Base-by-base conservation (phyloP, 2,113 vertebrate species). In the Peromyscus californicus region DNA sequence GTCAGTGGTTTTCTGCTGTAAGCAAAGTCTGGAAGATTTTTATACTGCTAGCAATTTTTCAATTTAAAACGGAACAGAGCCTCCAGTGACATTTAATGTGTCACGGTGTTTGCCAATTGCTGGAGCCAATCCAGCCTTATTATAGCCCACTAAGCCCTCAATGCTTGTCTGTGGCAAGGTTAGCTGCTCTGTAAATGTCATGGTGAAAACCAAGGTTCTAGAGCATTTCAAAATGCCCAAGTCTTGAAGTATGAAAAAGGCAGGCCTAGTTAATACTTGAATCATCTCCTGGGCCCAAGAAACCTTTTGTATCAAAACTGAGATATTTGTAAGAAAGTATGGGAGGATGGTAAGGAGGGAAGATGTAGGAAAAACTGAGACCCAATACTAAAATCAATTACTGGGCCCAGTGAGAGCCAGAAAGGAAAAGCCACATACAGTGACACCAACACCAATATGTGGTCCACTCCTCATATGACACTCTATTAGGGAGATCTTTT, bases 1-100 rank as follows among this genome's bases (percentile, higher is more conserved):
- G 21, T 39, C 33, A 19, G 61, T 67, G 31, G 31, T 92, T 69
- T 94, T 39, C 93, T 90, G 96, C 76, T 89, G 57, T 74, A 95
- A 82, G 69, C 94, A 96, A 94, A 83, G 90, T 96, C 97, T 96
- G 65, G 67, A 94, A 96, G 85, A 78, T 97, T 98, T 89, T 98
- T 89, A 72, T 92, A 98, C 78, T 57, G 96, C 67, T 69, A 91
- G 29, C 61, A 80, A 21, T 97, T 94, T 98, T 96, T 97, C 51
- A 26, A 65, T 95, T 97, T 97, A 97, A 98, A 98, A 97, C n/a
- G 57, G 87, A 97, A 96, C 83, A 98, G 91, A 98, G 70, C 79
- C 84, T 65, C 51, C 90, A 96, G 96, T 98, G 97, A 91, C 97
- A 98, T 98, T 98, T 98, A 96, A 91, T 95, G 79, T 93, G 95